These are phyloP conservation scores for Stegostoma tigrinum DNA, from an alignment of 2,113 vertebrate species.

Conservation along the genomic window DNA sequence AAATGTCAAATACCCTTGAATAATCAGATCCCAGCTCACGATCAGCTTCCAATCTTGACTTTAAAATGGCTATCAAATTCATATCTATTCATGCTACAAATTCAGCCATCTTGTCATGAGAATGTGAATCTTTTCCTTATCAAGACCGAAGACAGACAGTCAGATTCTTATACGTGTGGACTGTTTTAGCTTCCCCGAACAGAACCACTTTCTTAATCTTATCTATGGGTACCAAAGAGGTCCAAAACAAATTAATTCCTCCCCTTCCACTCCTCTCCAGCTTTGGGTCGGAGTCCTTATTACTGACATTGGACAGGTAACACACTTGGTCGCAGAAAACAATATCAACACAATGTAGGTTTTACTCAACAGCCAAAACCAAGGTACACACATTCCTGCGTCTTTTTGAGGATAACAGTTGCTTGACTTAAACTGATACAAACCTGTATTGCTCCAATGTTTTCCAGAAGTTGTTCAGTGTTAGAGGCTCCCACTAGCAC, in stretches of 20 bases:
- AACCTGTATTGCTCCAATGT: constrained; percentile 97
- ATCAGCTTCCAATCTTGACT: too few species aligned
- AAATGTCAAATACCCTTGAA: too few species aligned
- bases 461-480: constrained; percentile 94
- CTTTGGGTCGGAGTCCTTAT: not conserved
- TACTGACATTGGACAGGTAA: not conserved
- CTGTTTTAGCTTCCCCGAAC: too few species aligned
- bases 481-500: constrained; percentile 93
- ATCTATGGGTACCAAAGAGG: not conserved
- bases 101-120: too few species aligned
- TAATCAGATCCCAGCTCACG: too few species aligned
- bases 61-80: too few species aligned
- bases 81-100: too few species aligned
- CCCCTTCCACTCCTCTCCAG: not conserved
- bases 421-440: constrained; percentile 41
- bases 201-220: too few species aligned
- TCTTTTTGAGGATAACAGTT: not conserved
- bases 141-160: too few species aligned
- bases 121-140: too few species aligned
- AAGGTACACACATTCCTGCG: not conserved
- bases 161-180: too few species aligned
- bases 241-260: not conserved
- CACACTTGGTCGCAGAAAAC: not conserved
- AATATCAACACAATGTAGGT: not conserved
- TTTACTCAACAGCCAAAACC: not conserved